Conservation (phyloP, 2,888 invertebrate genomes). For the Ecdyonurus torrentis region DNA sequence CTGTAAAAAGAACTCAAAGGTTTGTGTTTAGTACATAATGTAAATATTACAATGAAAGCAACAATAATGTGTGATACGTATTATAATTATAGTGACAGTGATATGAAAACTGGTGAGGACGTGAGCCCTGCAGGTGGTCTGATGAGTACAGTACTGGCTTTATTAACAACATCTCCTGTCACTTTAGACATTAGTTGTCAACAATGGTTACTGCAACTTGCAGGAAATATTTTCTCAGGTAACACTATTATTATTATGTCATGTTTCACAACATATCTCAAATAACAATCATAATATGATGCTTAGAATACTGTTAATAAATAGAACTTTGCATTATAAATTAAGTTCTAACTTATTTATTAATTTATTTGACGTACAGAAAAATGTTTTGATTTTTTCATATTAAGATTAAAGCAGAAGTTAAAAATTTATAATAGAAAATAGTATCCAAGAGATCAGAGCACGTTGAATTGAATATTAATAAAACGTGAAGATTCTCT, state of each 20-base stretch:
- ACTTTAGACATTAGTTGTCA: constrained; percentile 36
- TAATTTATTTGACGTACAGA: too few species aligned
- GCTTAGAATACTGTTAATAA: too few species aligned
- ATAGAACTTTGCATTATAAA: too few species aligned
- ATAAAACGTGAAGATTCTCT: too few species aligned
- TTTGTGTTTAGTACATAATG: background rate
- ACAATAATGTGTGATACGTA: background rate
- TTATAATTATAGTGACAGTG: background rate
- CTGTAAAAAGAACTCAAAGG: background rate
- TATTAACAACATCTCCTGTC: constrained; percentile 32
- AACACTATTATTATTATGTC: constrained; percentile 9
- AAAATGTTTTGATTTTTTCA: too few species aligned
- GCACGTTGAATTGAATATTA: too few species aligned
- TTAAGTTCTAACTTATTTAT: too few species aligned
- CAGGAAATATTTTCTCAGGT: constrained; percentile 40
- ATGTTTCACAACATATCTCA: background rate
- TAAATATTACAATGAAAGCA: background rate
- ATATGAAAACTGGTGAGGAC: background rate
- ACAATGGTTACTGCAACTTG: constrained; percentile 30
- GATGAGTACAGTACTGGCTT: constrained; percentile 23
- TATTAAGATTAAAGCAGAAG: too few species aligned
- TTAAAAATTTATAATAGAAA: too few species aligned
- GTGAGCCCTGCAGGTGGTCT: constrained; percentile 18
- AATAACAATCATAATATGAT: background rate
- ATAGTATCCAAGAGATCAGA: too few species aligned